These are phyloP conservation scores for Hestina assimilis DNA, from an alignment of 1,140 invertebrate species.

Conservation along the genomic window DNA sequence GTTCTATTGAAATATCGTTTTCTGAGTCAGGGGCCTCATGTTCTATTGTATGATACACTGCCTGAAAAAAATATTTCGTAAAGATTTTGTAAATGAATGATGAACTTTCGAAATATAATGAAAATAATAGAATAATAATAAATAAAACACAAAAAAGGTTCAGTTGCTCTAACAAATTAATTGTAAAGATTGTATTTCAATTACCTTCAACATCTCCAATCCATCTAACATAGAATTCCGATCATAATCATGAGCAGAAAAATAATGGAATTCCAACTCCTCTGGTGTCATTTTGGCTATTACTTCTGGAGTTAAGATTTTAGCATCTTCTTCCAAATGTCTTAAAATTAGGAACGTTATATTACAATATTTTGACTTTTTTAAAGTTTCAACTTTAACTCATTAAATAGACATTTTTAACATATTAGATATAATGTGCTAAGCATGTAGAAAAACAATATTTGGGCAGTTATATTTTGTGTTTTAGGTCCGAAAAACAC, in stretches of 20 bases:
- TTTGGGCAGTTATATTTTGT: too few species aligned
- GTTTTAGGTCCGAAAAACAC: too few species aligned
- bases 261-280: slow-evolving; percentile 84
- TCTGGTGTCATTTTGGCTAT: slow-evolving; percentile 84
- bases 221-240: slow-evolving; percentile 90
- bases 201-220: slow-evolving; percentile 83
- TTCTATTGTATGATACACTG: slow-evolving; percentile 82
- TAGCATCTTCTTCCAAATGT: slow-evolving; percentile 87
- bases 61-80: slow-evolving; percentile 54
- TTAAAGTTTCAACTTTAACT: too few species aligned
- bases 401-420: too few species aligned
- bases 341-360: slow-evolving; percentile 58
- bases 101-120: too few species aligned
- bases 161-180: too few species aligned
- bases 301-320: slow-evolving; percentile 80
- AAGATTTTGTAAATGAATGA: too few species aligned
- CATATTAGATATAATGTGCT: too few species aligned
- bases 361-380: too few species aligned
- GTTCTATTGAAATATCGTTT: slow-evolving; percentile 51
- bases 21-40: slow-evolving; percentile 66
- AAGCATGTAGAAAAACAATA: too few species aligned
- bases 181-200: background rate
- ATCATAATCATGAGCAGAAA: slow-evolving; percentile 88
- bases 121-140: too few species aligned
- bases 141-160: too few species aligned